Base-by-base conservation (phyloP, 2,888 invertebrate genomes). In the Agapostemon virescens region DNA sequence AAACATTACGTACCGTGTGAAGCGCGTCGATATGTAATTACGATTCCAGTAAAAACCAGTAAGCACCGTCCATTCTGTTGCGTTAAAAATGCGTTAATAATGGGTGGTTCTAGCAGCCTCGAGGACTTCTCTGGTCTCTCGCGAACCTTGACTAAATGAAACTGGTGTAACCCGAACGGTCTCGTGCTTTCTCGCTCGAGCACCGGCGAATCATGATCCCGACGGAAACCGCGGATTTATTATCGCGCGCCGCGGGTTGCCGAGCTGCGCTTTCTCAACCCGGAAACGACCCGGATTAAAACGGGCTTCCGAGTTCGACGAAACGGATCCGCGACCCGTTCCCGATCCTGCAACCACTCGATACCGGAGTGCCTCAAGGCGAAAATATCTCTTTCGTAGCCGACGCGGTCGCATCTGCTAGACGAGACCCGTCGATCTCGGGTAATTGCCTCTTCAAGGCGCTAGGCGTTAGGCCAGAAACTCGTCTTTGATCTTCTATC, bases 201-300 rank as follows among this genome's bases (percentile, higher is more conserved):
- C 30, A 15, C 17, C 33, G 42, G 42, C 33, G 61, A 42, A 58
- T 33, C 61, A 66, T 61, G 70, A 74, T 58, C 64, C 70, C 66
- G 30, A n/a, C n/a, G 30, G 68, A 52, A 55, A 49, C 36, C 66
- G 77, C 45, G 69, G 80, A 84, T 84, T 77, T 84, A 84, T 84
- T 84, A 80, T 84, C 55, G 74, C 77, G 15, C 15, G 71, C 58
- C 77, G 52, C 42, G 33, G 42, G 63, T 67, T 36, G 45, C 72
- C 63, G 70, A 52, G 42, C 69, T 30, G 70, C 15, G 70, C 58
- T 70, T 78, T 66, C 66, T 45, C 66, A 30, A 79, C 69, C 69
- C 74, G 78, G 74, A 79, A 79, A 38, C 64, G 58, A 30, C 33
- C 68, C 52, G 30, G 40, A 69, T 69, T 69, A 73, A 66, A 74